A percentile compares a stretch with the other conserved stretches of the same genome.
Evolutionary conservation across 53 echinoderm and acorn worm genomes (phyloP).

Genomic region (Arbacia lixula): DNA sequence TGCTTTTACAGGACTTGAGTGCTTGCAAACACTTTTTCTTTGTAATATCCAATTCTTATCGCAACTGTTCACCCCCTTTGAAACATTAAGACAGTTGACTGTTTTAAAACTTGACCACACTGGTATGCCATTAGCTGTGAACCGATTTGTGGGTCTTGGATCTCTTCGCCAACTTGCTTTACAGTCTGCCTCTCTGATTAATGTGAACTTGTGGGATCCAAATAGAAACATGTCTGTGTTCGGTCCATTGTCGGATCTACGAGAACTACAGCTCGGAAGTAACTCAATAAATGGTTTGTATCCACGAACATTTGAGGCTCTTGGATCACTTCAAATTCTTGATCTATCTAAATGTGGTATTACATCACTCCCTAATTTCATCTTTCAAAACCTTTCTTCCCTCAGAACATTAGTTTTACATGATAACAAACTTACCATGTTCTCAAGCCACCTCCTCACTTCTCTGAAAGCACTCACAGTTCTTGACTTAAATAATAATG

Average conservation of each 20-base stretch:
- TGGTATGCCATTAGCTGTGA: no score
- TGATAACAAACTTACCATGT: neutral
- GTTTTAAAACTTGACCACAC: no score
- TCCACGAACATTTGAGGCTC: constrained; percentile 28
- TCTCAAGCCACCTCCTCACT: neutral
- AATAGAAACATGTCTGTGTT: neutral
- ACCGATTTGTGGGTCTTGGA: no score
- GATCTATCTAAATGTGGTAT: neutral
- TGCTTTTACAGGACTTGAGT: neutral
- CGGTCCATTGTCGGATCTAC: neutral
- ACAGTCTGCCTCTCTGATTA: neutral
- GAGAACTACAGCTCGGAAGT: neutral
- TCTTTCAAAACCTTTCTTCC: constrained; percentile 12
- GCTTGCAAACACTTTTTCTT: no score
- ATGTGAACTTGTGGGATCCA: constrained; percentile 26
- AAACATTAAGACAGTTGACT: no score
- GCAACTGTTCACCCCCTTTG: no score
- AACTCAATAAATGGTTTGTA: neutral
- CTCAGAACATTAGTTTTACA: neutral
- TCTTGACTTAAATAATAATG: neutral
- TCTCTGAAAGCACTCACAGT: neutral
- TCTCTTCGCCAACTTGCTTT: no score
- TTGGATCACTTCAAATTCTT: neutral
- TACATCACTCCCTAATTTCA: neutral
- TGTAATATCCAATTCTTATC: no score